Evolutionary conservation across 2,113 vertebrate species (phyloP), one percentile per base, ranked within the genome.

Genomic region (Sialia sialis): DNA sequence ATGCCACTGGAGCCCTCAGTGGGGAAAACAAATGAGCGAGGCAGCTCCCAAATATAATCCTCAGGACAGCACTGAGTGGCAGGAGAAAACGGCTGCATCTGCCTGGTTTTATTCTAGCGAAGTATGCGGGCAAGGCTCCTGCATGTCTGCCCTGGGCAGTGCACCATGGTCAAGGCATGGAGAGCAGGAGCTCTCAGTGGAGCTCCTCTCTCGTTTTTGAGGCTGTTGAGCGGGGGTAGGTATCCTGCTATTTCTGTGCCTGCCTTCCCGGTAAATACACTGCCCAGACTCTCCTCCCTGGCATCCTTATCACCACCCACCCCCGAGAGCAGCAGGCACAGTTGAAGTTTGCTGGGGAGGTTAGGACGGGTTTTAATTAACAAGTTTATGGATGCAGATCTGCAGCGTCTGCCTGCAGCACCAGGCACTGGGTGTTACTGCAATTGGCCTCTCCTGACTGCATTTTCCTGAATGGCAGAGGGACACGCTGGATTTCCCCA

Each of bases 131-230:
- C 41, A 70, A 85, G 51, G 27, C 19, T 84, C 12, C 48, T 16
- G 34, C 15, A 16, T 0, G 1, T 59, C 54, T 41, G 52, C 38
- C 36, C 38, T 8, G 59, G 41, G 21, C 3, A 29, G 78, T 43
- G 55, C 26, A n/a, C 36, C 2, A 2, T 5, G 19, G 1, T 34
- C 72, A 8, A 7, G 26, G 41, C 36, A 6, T 0, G 8, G 26
- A 0, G 4, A 67, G 46, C 23, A 62, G 43, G 36, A 6, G 3
- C 34, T 6, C 64, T 20, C 66, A 7, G 55, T 34, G 39, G 25
- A 36, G 18, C 7, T 76, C 13, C 43, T 66, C 20, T 6, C 67
- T 63, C 2, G 0, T 39, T 44, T 76, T 58, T 34, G 58, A 29
- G 72, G 66, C 27, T 18, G 11, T 5, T 32, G 66, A 10, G 15